Evolutionary conservation across 2,797 vertebrate genomes (phyloP).

Genomic region (Mico argentatus): DNA sequence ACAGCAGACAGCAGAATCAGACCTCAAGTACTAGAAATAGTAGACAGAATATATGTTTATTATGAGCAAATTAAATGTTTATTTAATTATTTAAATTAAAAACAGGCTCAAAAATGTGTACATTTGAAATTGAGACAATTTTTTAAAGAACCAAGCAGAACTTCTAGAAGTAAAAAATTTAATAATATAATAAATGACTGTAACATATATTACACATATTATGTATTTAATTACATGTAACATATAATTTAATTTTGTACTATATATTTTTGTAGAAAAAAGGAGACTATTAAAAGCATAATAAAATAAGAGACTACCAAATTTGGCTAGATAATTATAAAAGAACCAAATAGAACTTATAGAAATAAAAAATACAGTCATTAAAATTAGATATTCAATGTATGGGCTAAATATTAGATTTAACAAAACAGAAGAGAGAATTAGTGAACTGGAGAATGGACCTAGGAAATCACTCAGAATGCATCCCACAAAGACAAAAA

Average conservation of each 20-base stretch:
- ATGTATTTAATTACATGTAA: neutral
- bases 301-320: neutral
- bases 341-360: neutral
- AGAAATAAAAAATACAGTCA: neutral
- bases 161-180: neutral
- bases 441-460: neutral
- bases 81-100: neutral
- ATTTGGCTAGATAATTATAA: neutral
- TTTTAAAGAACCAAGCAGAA: neutral
- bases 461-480: neutral
- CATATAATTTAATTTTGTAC: neutral
- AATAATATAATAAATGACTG: neutral
- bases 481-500: neutral
- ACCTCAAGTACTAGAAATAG: neutral
- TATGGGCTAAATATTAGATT: neutral
- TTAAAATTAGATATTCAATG: neutral
- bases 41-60: neutral
- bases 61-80: neutral
- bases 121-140: neutral
- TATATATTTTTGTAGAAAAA: neutral
- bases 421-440: neutral
- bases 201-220: neutral
- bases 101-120: neutral
- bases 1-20: neutral
- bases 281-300: neutral